A percentile compares a stretch with the other conserved stretches of the same genome.
Conservation (phyloP, 2,888 invertebrate species). For the Nomada lathburiana region DNA sequence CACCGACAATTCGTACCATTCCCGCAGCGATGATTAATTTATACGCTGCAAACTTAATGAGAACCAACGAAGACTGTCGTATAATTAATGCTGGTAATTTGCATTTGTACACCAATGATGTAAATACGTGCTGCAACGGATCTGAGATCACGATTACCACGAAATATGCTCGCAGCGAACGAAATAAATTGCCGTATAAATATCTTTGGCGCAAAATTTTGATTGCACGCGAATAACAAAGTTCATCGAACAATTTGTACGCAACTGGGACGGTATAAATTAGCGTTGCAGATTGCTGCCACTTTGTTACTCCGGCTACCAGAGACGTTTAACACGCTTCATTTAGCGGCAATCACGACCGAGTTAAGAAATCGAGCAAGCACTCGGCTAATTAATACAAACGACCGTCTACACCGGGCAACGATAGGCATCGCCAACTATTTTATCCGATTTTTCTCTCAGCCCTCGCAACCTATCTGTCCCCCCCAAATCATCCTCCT, state of each 20-base stretch:
- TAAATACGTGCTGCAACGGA: neutral
- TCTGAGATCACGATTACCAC: neutral
- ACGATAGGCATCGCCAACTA: conserved; percentile 60
- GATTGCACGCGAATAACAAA: neutral
- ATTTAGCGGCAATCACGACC: conserved; percentile 63
- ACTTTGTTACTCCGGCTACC: conserved; percentile 1
- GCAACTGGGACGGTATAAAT: conserved; percentile 16
- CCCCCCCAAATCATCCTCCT: conserved; percentile 13
- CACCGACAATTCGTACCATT: neutral
- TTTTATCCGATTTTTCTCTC: conserved; percentile 52
- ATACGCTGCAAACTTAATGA: neutral
- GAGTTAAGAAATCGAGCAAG: conserved; percentile 63
- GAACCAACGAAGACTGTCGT: neutral
- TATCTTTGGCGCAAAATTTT: neutral
- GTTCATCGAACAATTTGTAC: conserved; percentile 14
- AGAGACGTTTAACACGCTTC: conserved; percentile 44
- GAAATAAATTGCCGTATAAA: neutral
- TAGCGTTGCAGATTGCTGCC: conserved; percentile 23
- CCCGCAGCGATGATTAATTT: neutral
- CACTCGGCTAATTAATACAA: conserved; percentile 69
- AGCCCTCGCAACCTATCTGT: conserved; percentile 6
- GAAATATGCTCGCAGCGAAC: neutral
- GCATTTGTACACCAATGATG: neutral
- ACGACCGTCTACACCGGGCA: conserved; percentile 54
- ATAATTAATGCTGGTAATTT: neutral